Conservation (phyloP, 2,797 vertebrate genomes). For the Streptopelia turtur region DNA sequence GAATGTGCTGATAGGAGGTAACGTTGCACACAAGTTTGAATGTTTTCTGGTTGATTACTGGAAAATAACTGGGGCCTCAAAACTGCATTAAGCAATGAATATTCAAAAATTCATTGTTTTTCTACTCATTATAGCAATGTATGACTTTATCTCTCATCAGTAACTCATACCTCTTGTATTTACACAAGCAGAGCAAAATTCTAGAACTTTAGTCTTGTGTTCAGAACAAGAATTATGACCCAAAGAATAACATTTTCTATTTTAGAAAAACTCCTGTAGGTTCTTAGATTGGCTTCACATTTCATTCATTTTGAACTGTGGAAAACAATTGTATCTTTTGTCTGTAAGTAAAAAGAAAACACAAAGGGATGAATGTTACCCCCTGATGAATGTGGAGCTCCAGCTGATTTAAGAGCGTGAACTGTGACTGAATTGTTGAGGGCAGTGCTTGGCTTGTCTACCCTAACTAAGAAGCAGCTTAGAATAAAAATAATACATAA, state of each 20-base stretch:
- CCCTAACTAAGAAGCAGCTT: background rate
- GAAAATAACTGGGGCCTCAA: background rate
- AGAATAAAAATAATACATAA: background rate
- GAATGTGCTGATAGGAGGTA: background rate
- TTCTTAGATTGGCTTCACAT: conserved; percentile 19
- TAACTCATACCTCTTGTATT: background rate
- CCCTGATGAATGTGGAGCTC: conserved; percentile 26
- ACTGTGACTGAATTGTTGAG: conserved; percentile 52
- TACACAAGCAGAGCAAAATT: background rate
- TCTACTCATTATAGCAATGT: background rate
- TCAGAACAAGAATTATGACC: background rate
- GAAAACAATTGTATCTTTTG: conserved; percentile 20
- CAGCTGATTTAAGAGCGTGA: background rate
- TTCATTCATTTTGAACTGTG: conserved; percentile 40
- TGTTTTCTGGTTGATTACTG: background rate
- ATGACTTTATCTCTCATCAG: background rate
- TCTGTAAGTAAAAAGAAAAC: conserved; percentile 21
- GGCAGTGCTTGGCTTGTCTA: background rate
- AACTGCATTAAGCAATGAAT: background rate
- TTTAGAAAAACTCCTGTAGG: conserved; percentile 15
- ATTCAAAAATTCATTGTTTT: background rate
- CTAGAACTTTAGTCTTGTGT: background rate
- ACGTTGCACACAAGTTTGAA: background rate
- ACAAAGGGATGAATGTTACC: conserved; percentile 39
- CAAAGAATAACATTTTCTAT: background rate